Evolutionary conservation across 2,888 invertebrate genomes (phyloP).

Genomic region (Acleris emargana): DNA sequence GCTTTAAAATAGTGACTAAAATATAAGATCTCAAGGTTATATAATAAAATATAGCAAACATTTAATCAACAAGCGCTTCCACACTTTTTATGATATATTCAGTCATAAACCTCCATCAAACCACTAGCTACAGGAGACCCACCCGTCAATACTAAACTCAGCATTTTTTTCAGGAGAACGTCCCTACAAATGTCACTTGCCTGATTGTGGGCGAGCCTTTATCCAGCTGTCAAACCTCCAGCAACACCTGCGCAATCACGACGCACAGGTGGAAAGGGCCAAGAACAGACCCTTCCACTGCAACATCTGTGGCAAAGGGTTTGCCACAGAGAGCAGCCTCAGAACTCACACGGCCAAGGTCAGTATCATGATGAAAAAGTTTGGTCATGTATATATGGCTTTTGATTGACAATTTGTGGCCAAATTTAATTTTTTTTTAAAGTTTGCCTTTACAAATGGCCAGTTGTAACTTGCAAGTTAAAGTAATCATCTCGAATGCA

Average conservation of each 20-base stretch:
- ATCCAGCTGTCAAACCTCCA: conserved; percentile 98
- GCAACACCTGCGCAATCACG: conserved; percentile 97
- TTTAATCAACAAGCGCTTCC: too few relatives aligned
- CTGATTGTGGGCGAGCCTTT: conserved; percentile 97
- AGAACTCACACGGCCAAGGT: conserved; percentile 99
- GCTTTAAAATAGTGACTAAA: too few relatives aligned
- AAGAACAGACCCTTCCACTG: conserved; percentile 98
- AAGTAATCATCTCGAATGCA: too few relatives aligned
- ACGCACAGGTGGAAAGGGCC: conserved; percentile 96
- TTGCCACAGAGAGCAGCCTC: conserved; percentile 97
- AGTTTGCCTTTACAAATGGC: background rate
- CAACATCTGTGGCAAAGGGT: conserved; percentile 97
- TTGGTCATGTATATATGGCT: background rate
- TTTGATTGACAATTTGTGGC: background rate
- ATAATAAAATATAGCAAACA: too few relatives aligned
- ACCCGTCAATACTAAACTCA: background rate
- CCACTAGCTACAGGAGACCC: too few relatives aligned
- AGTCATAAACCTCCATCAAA: too few relatives aligned
- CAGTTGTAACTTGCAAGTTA: too few relatives aligned
- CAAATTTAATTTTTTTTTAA: background rate
- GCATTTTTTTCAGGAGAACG: conserved; percentile 91
- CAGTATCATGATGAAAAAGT: conserved; percentile 61
- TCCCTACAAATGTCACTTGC: conserved; percentile 98
- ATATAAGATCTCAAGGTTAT: too few relatives aligned
- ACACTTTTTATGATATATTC: too few relatives aligned